phyloP scores from a whole-genome alignment of 1,140 invertebrate genomes.

The Aphis craccivora region DNA sequence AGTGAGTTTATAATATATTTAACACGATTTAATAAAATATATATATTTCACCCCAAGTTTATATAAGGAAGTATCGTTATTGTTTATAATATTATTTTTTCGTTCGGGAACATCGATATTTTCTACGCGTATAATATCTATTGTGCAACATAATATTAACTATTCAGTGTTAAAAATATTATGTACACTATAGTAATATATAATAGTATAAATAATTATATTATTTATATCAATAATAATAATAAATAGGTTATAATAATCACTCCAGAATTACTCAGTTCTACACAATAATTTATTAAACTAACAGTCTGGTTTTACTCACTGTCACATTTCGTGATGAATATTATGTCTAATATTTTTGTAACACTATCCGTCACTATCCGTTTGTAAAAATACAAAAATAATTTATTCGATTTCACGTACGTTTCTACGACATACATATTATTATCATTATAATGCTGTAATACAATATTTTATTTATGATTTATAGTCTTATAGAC shows the following conservation, averaged over 20 bases:
- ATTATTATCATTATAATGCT: neutral
- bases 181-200: no score
- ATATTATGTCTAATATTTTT: constrained; percentile 3
- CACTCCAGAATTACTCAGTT: neutral
- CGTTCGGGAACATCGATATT: neutral
- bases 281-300: neutral
- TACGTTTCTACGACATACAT: neutral
- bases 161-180: neutral
- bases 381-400: neutral
- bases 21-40: neutral
- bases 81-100: neutral
- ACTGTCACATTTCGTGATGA: neutral
- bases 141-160: neutral
- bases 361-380: neutral
- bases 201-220: neutral
- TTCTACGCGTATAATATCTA: neutral
- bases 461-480: neutral
- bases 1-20: neutral
- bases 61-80: neutral
- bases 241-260: neutral
- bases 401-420: neutral
- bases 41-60: no score
- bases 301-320: neutral
- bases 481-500: neutral
- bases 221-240: neutral